Percentiles rank a stretch among this genome's conserved stretches.
These are phyloP conservation scores for Amazonetta brasiliensis DNA, from an alignment of 2,797 vertebrate species.

Conservation along the genomic window DNA sequence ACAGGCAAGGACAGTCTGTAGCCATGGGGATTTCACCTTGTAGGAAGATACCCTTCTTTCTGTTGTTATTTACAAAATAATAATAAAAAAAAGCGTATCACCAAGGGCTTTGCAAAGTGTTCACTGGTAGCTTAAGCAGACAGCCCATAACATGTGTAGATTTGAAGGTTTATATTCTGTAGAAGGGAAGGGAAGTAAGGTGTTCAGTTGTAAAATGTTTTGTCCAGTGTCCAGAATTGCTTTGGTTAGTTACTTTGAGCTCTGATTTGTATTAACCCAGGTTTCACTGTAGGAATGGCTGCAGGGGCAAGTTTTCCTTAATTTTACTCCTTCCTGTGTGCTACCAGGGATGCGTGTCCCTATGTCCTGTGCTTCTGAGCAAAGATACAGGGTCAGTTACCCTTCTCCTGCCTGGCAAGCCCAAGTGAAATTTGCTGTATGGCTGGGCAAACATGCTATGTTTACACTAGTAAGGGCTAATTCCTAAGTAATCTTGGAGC, in stretches of 20 bases:
- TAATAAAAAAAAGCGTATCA: neutral
- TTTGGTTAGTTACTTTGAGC: neutral
- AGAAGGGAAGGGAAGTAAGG: neutral
- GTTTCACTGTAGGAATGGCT: neutral
- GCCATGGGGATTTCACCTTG: neutral
- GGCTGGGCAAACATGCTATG: neutral
- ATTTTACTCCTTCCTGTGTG: neutral
- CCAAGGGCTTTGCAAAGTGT: neutral
- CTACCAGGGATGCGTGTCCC: neutral
- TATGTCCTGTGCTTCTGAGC: neutral
- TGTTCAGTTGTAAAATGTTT: neutral
- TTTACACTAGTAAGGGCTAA: neutral
- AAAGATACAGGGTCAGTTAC: neutral
- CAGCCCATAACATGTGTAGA: neutral
- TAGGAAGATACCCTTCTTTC: neutral
- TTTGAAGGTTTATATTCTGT: neutral
- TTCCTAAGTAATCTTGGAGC: slow-evolving; percentile 10
- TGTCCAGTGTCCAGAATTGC: neutral
- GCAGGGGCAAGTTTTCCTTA: neutral
- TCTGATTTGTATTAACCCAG: neutral
- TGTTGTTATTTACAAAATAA: neutral
- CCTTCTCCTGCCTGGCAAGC: neutral
- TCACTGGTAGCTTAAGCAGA: neutral
- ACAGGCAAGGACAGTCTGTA: neutral
- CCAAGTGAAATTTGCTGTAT: neutral